phyloP scores from a whole-genome alignment of 2,888 invertebrate genomes.

The Deroplatys truncata region DNA sequence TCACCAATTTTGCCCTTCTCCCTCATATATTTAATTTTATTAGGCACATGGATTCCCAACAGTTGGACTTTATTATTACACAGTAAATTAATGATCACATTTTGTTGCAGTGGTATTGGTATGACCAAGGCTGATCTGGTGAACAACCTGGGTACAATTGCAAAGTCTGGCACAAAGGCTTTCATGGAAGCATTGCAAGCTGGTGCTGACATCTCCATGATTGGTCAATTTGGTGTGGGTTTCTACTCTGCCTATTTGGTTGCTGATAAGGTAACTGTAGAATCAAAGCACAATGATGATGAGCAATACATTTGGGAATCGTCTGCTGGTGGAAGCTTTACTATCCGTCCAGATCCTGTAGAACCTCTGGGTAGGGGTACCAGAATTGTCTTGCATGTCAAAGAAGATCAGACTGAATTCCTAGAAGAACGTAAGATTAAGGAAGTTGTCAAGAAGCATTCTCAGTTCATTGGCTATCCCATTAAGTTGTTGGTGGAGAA shows the following conservation, averaged over 20 bases:
- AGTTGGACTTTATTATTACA: background rate
- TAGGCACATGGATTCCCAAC: no score
- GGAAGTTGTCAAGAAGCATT: slow-evolving; percentile 97
- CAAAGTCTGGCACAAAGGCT: slow-evolving; percentile 98
- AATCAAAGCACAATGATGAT: slow-evolving; percentile 96
- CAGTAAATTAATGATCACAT: background rate
- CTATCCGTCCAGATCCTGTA: slow-evolving; percentile 70
- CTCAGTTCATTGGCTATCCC: slow-evolving; percentile 98
- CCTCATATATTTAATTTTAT: no score
- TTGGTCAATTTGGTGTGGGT: slow-evolving; percentile 99
- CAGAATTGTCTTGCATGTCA: slow-evolving; percentile 87
- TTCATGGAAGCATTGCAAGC: slow-evolving; percentile 99
- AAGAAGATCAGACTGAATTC: slow-evolving; percentile 94
- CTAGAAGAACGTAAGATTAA: slow-evolving; percentile 92
- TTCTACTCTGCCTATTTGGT: slow-evolving; percentile 98
- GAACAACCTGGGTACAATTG: slow-evolving; percentile 97
- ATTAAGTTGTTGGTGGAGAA: slow-evolving; percentile 94
- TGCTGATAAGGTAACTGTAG: slow-evolving; percentile 89
- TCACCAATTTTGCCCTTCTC: no score
- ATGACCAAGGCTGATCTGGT: slow-evolving; percentile 99
- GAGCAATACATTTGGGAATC: slow-evolving; percentile 99
- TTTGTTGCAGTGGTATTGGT: slow-evolving; percentile 70
- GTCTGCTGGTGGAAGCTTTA: slow-evolving; percentile 96
- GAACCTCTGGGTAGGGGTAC: slow-evolving; percentile 89
- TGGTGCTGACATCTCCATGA: slow-evolving; percentile 99